These are phyloP conservation scores for Caenorhabditis sinica DNA, from an alignment of 2,888 invertebrate genomes.

Conservation along the genomic window DNA sequence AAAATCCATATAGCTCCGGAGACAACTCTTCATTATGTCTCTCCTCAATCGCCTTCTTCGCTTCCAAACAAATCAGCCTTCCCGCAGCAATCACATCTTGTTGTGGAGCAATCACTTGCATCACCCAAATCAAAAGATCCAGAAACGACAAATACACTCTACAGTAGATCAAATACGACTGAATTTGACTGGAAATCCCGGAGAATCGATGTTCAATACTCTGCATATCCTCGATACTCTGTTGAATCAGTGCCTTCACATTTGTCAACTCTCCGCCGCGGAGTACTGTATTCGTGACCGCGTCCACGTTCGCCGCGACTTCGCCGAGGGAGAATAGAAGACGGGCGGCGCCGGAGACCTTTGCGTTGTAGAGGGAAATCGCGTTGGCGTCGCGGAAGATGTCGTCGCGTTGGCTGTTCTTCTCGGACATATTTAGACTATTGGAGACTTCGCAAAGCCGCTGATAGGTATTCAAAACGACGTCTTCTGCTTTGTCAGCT, in stretches of 20 bases:
- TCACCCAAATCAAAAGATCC: constrained; percentile 50
- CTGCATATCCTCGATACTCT: constrained; percentile 46
- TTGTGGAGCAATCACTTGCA: constrained; percentile 31
- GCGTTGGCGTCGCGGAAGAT: constrained; percentile 67
- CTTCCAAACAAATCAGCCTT: constrained; percentile 6
- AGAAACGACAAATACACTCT: constrained; percentile 41
- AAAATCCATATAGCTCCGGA: not conserved
- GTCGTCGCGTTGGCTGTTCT: constrained; percentile 59
- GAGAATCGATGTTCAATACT: constrained; percentile 57
- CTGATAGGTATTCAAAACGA: constrained; percentile 51
- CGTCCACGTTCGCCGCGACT: constrained; percentile 53
- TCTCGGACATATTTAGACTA: constrained; percentile 21
- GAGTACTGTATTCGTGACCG: constrained; percentile 50
- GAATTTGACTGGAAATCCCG: constrained; percentile 31
- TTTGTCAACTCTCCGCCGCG: constrained; percentile 61
- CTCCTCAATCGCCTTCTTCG: not conserved
- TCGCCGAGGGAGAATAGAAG: constrained; percentile 67
- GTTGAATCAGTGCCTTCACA: constrained; percentile 32
- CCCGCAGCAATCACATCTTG: constrained; percentile 15
- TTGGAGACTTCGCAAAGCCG: constrained; percentile 49
- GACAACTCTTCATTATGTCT: not conserved
- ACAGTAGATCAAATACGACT: constrained; percentile 53
- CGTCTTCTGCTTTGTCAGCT: constrained; percentile 54
- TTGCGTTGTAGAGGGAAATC: constrained; percentile 69
- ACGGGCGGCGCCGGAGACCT: constrained; percentile 72